phyloP scores from a whole-genome alignment of 2,797 vertebrate species.

The Chaetophractus vellerosus region DNA sequence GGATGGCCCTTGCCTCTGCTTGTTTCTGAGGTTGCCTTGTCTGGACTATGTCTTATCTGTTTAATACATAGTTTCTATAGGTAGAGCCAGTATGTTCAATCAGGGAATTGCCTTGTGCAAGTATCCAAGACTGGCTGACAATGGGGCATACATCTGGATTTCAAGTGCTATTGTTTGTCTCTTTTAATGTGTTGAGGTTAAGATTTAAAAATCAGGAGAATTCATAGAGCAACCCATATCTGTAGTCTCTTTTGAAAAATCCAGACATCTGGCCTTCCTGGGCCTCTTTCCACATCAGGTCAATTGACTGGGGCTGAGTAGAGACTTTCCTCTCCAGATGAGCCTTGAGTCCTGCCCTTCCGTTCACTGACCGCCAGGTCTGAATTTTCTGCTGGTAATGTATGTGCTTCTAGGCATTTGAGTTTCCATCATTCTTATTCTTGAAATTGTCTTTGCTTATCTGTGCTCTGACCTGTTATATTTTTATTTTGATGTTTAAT shows the following conservation, averaged over 20 bases:
- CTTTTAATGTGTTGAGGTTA: not conserved
- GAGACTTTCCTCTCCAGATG: not conserved
- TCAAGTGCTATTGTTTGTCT: slow-evolving; percentile 2
- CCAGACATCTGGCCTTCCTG: not conserved
- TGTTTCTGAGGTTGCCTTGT: not conserved
- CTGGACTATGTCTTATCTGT: not conserved
- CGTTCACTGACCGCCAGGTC: not conserved
- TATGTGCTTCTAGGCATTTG: not conserved
- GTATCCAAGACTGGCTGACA: not conserved
- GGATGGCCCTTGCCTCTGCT: no score
- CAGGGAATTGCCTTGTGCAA: not conserved
- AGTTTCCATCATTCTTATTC: not conserved
- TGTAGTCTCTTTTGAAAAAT: not conserved
- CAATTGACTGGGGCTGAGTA: not conserved
- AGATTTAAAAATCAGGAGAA: slow-evolving; percentile 24
- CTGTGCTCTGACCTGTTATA: not conserved
- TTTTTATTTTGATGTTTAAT: slow-evolving; percentile 62
- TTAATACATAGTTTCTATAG: not conserved
- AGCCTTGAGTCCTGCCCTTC: not conserved
- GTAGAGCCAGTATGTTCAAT: not conserved
- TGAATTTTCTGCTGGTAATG: not conserved
- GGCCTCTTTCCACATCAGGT: not conserved
- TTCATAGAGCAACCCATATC: not conserved
- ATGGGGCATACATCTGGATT: not conserved
- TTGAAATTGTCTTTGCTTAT: slow-evolving; percentile 28